A percentile compares a stretch with the other conserved stretches of the same genome.
These are phyloP conservation scores for Vesta saturnalis DNA, from an alignment of 2,888 invertebrate genomes.

Conservation along the genomic window DNA sequence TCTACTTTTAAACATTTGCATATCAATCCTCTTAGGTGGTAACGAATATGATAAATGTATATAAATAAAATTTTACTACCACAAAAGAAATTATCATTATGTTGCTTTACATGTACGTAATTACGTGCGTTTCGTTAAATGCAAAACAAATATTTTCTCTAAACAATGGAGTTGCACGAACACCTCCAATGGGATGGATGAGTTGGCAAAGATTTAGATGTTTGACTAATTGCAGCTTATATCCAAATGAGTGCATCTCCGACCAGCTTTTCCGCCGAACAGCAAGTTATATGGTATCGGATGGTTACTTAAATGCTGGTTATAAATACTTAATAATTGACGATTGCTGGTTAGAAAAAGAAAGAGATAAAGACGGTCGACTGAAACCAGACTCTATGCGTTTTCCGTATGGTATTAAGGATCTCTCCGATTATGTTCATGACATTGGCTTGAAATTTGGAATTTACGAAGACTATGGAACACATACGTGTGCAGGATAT, in stretches of 20 bases:
- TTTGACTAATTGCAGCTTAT: slow-evolving; percentile 70
- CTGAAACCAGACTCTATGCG: slow-evolving; percentile 67
- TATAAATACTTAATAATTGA: slow-evolving; percentile 70
- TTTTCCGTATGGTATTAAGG: slow-evolving; percentile 71
- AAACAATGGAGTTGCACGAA: slow-evolving; percentile 72
- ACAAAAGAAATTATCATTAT: background rate
- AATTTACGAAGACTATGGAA: slow-evolving; percentile 80
- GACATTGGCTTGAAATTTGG: slow-evolving; percentile 75
- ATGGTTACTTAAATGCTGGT: slow-evolving; percentile 70
- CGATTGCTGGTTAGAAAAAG: slow-evolving; percentile 70
- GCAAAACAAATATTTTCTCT: slow-evolving; percentile 50
- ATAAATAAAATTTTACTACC: too few relatives aligned
- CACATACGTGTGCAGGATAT: slow-evolving; percentile 76
- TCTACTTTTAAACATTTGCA: too few relatives aligned
- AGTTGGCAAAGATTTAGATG: slow-evolving; percentile 76
- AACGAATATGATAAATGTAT: too few relatives aligned
- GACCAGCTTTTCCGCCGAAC: slow-evolving; percentile 63
- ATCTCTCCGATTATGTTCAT: slow-evolving; percentile 72
- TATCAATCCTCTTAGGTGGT: too few relatives aligned
- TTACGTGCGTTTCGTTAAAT: background rate
- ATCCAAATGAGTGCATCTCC: slow-evolving; percentile 75
- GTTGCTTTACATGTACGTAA: background rate
- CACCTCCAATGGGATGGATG: slow-evolving; percentile 80
- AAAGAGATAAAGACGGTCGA: slow-evolving; percentile 62
- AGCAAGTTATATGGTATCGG: slow-evolving; percentile 66